phyloP scores from a whole-genome alignment of 1,140 invertebrate species.

The Drosophila kurseongensis region DNA sequence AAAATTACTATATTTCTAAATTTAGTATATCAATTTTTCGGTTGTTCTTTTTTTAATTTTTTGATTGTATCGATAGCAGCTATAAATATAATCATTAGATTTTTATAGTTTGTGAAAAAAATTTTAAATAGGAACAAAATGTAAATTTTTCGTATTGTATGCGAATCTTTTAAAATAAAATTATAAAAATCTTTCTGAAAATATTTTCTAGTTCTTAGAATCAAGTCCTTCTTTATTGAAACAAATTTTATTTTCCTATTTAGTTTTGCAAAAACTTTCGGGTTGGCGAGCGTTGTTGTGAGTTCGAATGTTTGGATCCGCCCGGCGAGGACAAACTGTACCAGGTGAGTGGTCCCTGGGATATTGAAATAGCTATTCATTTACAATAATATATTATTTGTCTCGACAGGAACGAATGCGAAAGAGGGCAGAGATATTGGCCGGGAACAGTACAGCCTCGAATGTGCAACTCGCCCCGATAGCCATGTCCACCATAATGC shows the following conservation, averaged over 20 bases:
- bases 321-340: conserved; percentile 87
- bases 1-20: neutral
- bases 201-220: no score
- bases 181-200: no score
- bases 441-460: conserved; percentile 86
- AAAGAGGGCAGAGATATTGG: conserved; percentile 86
- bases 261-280: conserved; percentile 92
- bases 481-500: conserved; percentile 79
- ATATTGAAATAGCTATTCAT: no score
- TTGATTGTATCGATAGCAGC: no score
- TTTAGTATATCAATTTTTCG: no score
- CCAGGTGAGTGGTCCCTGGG: conserved; percentile 71
- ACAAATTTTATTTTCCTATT: neutral
- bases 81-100: no score
- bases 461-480: conserved; percentile 63
- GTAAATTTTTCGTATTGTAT: no score
- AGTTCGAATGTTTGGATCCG: conserved; percentile 91
- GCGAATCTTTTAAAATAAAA: no score
- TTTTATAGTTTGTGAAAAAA: no score
- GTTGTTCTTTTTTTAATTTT: no score
- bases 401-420: conserved; percentile 85
- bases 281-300: conserved; percentile 90
- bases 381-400: neutral
- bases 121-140: no score
- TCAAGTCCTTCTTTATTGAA: neutral